These are phyloP conservation scores for Parasteatoda tepidariorum DNA, from an alignment of 1,140 invertebrate genomes.

Conservation along the genomic window DNA sequence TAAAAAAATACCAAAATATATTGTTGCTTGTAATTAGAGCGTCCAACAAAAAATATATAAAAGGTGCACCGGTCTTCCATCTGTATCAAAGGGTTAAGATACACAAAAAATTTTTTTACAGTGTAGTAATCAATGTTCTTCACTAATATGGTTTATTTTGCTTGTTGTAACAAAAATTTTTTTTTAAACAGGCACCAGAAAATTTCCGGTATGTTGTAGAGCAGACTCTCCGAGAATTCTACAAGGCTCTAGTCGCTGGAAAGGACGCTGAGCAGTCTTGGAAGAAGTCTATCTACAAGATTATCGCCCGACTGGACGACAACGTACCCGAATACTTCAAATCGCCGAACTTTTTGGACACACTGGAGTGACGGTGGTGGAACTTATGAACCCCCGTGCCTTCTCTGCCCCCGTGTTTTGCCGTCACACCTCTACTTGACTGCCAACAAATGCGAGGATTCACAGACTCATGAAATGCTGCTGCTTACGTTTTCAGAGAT, in stretches of 20 bases:
- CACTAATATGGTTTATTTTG: too few species aligned
- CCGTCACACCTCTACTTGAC: not conserved
- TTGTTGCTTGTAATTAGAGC: too few species aligned
- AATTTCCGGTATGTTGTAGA: constrained; percentile 97
- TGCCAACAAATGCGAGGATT: not conserved
- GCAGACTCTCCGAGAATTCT: constrained; percentile 97
- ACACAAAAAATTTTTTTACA: too few species aligned
- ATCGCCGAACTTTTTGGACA: constrained; percentile 98
- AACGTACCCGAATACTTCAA: constrained; percentile 99
- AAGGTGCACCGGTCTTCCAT: too few species aligned
- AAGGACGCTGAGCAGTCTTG: constrained; percentile 98
- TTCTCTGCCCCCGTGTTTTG: not conserved
- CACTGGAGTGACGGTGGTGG: constrained; percentile 80
- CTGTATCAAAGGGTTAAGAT: too few species aligned
- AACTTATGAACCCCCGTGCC: constrained; percentile 39
- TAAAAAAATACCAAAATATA: too few species aligned
- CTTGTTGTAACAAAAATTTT: too few species aligned
- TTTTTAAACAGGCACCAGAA: constrained; percentile 85
- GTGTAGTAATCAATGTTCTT: too few species aligned
- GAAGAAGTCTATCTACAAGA: constrained; percentile 99
- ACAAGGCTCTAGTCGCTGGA: constrained; percentile 93
- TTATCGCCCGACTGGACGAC: constrained; percentile 98
- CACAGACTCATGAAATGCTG: not conserved
- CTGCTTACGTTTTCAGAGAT: not conserved
- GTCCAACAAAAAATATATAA: too few species aligned